Conservation (phyloP, 2,888 invertebrate species). For the Endotricha flammealis region DNA sequence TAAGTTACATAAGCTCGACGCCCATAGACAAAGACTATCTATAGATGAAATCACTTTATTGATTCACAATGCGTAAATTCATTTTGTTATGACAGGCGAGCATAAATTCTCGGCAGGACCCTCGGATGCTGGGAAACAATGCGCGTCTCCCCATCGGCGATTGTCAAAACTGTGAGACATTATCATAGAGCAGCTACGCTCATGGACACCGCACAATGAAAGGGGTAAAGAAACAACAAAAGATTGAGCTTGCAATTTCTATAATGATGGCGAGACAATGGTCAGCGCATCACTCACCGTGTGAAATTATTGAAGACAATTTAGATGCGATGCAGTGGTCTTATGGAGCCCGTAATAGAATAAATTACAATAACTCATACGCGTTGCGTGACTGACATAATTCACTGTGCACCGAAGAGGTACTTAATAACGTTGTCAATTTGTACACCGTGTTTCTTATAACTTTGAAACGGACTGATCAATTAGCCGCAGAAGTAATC, state of each 20-base stretch:
- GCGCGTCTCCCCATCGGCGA: constrained; percentile 53
- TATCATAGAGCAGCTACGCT: constrained; percentile 53
- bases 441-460: not conserved
- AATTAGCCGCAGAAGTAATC: constrained; percentile 19
- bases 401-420: not conserved
- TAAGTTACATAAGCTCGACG: constrained; percentile 64
- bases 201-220: constrained; percentile 57
- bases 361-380: constrained; percentile 12
- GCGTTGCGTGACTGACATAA: too few relatives aligned
- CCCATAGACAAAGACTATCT: constrained; percentile 67
- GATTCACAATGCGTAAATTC: constrained; percentile 76
- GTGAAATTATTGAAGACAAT: constrained; percentile 53
- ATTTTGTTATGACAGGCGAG: constrained; percentile 76
- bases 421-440: not conserved
- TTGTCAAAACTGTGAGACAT: constrained; percentile 65
- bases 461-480: constrained; percentile 1
- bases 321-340: constrained; percentile 23
- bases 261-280: constrained; percentile 65
- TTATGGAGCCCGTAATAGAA: constrained; percentile 6
- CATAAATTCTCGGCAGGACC: constrained; percentile 71
- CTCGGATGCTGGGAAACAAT: constrained; percentile 74
- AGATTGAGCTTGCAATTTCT: constrained; percentile 54
- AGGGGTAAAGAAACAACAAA: constrained; percentile 58
- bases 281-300: constrained; percentile 62
- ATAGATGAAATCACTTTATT: constrained; percentile 72